phyloP scores from a whole-genome alignment of 2,113 vertebrate genomes.

The Notarius quadriscutis region DNA sequence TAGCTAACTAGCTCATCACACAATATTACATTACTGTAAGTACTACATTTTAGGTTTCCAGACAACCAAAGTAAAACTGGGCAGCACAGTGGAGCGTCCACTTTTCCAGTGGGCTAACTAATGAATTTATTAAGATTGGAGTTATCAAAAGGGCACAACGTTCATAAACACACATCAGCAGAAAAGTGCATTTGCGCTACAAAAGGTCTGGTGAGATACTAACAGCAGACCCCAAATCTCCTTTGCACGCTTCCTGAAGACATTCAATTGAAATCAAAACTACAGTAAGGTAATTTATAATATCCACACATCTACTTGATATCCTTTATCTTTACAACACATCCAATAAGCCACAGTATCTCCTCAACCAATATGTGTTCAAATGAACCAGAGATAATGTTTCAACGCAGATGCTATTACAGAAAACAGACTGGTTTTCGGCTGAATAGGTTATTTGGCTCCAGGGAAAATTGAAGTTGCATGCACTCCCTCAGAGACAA shows the following conservation, averaged over 20 bases:
- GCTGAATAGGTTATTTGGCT: background rate
- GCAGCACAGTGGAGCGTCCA: background rate
- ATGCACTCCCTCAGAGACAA: background rate
- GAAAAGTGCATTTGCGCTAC: slow-evolving; percentile 22
- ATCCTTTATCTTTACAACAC: background rate
- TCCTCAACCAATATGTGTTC: background rate
- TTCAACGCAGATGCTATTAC: background rate
- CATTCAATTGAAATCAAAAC: slow-evolving; percentile 9
- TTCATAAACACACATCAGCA: slow-evolving; percentile 28
- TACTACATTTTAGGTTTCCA: background rate
- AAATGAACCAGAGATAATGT: slow-evolving; percentile 23
- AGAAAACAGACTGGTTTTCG: background rate
- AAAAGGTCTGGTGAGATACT: slow-evolving; percentile 19
- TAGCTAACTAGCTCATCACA: background rate
- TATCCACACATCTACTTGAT: background rate
- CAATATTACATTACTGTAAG: background rate
- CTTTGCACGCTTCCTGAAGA: background rate
- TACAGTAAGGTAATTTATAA: slow-evolving; percentile 2
- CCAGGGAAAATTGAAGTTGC: background rate
- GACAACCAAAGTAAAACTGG: background rate
- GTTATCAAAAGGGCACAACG: slow-evolving; percentile 37
- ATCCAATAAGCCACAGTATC: background rate
- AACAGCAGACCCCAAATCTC: background rate
- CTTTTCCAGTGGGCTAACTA: background rate
- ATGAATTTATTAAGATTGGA: slow-evolving; percentile 32